phyloP scores from a whole-genome alignment of 2,797 vertebrate species.

The Muscicapa comitata region DNA sequence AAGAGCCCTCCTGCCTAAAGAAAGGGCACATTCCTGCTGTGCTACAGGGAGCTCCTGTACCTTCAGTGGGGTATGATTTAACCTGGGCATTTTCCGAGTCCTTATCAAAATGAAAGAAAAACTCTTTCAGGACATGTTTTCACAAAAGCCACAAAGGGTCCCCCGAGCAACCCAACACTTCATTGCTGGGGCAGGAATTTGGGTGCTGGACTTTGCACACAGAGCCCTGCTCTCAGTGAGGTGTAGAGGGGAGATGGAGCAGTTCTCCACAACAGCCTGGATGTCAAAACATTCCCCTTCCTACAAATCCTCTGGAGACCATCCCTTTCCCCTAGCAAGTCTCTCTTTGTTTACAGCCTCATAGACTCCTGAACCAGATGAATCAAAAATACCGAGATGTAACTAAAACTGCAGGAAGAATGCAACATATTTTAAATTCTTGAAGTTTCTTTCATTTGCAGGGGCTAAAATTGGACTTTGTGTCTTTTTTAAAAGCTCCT shows the following conservation, averaged over 20 bases:
- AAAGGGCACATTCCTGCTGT: not conserved
- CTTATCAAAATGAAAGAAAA: not conserved
- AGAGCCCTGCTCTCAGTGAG: not conserved
- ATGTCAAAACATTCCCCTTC: not conserved
- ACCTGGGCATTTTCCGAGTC: not conserved
- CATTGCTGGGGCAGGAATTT: not conserved
- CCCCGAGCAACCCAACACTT: not conserved
- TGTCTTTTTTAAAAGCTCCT: not conserved
- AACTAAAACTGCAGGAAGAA: not conserved
- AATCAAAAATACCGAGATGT: not conserved
- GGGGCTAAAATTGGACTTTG: not conserved
- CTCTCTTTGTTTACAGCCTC: not conserved
- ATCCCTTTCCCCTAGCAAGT: not conserved
- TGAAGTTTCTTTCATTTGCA: not conserved
- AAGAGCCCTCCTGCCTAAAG: not conserved
- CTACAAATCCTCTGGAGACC: not conserved
- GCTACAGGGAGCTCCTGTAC: not conserved
- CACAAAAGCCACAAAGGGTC: not conserved
- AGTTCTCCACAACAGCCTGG: not conserved
- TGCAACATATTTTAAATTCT: not conserved
- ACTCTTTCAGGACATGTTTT: not conserved
- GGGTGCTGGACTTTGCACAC: not conserved
- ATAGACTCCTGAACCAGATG: not conserved
- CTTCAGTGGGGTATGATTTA: not conserved
- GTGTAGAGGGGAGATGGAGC: not conserved